Percentiles rank a stretch among this genome's conserved stretches.
Conservation (phyloP, 2,113 vertebrate species). For the Ceratotherium simum region DNA sequence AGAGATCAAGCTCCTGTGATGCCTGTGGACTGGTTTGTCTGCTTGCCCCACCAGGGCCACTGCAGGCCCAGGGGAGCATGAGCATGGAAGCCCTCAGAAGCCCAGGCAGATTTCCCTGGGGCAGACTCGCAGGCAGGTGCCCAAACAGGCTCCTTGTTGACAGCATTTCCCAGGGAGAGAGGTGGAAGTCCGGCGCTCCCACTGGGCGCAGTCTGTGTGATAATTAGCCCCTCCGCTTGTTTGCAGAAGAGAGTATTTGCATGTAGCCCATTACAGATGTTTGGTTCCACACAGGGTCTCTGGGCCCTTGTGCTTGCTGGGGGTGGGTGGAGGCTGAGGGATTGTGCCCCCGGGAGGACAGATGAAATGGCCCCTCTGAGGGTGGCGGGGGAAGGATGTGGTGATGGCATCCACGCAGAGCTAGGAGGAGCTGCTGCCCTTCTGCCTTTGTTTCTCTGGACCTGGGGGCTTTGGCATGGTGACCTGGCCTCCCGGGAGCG, state of each 20-base stretch:
- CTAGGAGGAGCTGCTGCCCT: too few species aligned
- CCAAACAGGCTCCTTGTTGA: background rate
- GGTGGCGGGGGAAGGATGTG: accelerated
- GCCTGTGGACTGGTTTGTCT: background rate
- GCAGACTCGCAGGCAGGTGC: background rate
- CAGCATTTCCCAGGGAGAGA: background rate
- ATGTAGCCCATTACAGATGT: slow-evolving; percentile 2
- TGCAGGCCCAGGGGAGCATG: background rate
- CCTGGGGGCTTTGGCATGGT: background rate
- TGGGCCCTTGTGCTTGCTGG: background rate
- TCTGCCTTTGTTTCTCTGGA: background rate
- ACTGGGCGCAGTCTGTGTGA: accelerated
- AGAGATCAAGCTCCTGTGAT: background rate
- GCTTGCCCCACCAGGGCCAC: background rate
- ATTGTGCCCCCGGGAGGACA: background rate
- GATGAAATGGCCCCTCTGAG: background rate
- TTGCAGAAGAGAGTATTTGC: background rate
- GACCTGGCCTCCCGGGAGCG: background rate
- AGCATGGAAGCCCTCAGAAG: background rate
- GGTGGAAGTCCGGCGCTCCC: background rate
- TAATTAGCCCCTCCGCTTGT: background rate
- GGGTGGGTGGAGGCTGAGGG: background rate
- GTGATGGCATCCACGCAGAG: background rate
- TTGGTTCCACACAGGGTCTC: background rate
- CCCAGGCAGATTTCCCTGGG: background rate